These are phyloP conservation scores for Phrynocephalus versicolor DNA, from an alignment of 2,113 vertebrate species.

Conservation along the genomic window DNA sequence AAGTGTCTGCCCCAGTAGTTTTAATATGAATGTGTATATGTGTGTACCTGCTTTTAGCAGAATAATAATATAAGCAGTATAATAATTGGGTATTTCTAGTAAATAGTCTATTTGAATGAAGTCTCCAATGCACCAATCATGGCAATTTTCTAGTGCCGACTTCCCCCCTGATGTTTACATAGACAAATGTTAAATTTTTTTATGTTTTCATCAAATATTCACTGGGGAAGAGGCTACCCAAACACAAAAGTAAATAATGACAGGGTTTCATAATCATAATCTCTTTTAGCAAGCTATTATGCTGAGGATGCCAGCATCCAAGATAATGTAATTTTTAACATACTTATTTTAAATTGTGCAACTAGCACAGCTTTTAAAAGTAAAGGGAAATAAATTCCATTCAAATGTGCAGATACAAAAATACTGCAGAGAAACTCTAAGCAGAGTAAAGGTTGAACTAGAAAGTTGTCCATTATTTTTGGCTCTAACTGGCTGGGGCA, in stretches of 20 bases:
- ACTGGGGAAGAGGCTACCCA: not conserved
- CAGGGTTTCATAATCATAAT: not conserved
- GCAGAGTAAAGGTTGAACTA: not conserved
- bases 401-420: not conserved
- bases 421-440: not conserved
- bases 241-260: not conserved
- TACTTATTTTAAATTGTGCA: not conserved
- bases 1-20: not conserved
- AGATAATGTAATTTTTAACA: not conserved
- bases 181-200: not conserved
- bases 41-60: not conserved
- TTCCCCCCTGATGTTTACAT: not conserved
- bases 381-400: not conserved
- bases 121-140: not conserved
- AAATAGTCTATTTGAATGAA: not conserved
- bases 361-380: not conserved
- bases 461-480: not conserved
- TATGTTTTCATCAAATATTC: not conserved
- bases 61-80: not conserved
- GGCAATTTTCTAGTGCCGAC: not conserved
- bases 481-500: not conserved
- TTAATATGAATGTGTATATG: slow-evolving; percentile 1
- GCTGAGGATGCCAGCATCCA: not conserved
- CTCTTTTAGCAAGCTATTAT: not conserved
- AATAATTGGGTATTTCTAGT: not conserved